phyloP scores from a whole-genome alignment of 2,113 vertebrate species.

The Eptesicus fuscus region DNA sequence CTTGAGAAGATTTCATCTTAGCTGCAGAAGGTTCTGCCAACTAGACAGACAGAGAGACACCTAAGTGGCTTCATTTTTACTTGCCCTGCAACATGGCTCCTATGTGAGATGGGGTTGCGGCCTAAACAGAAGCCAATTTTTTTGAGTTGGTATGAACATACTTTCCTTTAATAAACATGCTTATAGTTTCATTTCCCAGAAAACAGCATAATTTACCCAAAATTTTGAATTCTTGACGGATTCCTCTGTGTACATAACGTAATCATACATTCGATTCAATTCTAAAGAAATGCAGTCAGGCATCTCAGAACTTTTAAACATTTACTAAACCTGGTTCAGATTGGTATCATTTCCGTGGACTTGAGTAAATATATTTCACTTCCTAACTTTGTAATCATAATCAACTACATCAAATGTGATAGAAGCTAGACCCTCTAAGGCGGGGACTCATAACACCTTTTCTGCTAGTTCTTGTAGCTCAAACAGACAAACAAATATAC shows the following conservation, averaged over 20 bases:
- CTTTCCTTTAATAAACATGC: not conserved
- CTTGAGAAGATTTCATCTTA: not conserved
- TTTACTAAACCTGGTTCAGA: not conserved
- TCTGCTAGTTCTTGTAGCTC: not conserved
- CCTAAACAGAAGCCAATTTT: constrained; percentile 53
- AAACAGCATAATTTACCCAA: not conserved
- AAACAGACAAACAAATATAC: not conserved
- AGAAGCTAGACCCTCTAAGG: not conserved
- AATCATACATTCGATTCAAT: not conserved
- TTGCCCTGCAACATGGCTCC: constrained; percentile 59
- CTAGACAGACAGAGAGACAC: constrained; percentile 45
- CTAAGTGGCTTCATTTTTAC: constrained; percentile 66
- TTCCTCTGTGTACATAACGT: not conserved
- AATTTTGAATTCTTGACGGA: not conserved
- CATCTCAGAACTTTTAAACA: not conserved
- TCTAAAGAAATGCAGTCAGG: not conserved
- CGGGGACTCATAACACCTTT: not conserved
- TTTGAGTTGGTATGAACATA: not conserved
- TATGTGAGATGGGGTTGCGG: constrained; percentile 51
- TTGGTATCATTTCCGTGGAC: not conserved
- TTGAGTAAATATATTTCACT: not conserved
- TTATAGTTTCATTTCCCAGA: not conserved
- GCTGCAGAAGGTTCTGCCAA: not conserved
- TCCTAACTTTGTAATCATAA: not conserved
- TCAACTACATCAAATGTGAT: not conserved